Evolutionary conservation across 2,888 invertebrate genomes (phyloP), one percentile per base, ranked within the genome.

Genomic region (Latrodectus elegans): DNA sequence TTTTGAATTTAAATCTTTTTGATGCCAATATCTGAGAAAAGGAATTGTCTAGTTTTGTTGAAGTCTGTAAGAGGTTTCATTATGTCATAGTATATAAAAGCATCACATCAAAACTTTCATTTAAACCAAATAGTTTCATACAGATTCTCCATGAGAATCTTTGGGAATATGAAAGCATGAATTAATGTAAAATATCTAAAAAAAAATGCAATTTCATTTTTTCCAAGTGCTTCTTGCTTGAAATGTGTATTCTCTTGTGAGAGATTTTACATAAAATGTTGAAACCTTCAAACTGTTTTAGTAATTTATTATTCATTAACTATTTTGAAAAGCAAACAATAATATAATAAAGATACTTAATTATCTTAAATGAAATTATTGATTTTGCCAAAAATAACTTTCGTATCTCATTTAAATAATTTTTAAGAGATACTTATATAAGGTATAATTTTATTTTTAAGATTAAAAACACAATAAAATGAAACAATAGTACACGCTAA

Each of bases 91-190:
- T 53, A 67, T 73, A 73, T 55, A 70, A 75, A 70, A 22, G 8
- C 53, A 65, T 82, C n/a, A n/a, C 82, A 82, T 82, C 60, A 70
- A 52, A 67, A 55, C 67, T 74, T 82, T 82, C 82, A 82, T 82
- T 55, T 38, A 51, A 75, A 67, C 9, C 55, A 75, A 75, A 82
- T 15, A 67, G 53, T 70, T 74, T 15, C 17, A 38, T n/a, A 77
- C 26, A 70, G 49, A 67, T 85, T 85, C 75, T 75, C 79, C 55
- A 85, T 79, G 84, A 78, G 79, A 85, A 74, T 80, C 75, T 38
- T 60, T 38, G 72, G 60, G 38, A 67, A 67, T 67, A 67, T 77
- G 22, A 55, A 17, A 70, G 67, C 38, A 55, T 52, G 51, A 60
- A 9, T 14, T 53, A 17, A 22, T 53, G 53, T 22, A 55, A 53